Evolutionary conservation across 2,113 vertebrate genomes (phyloP).

Genomic region (Erythrocercus mccallii): DNA sequence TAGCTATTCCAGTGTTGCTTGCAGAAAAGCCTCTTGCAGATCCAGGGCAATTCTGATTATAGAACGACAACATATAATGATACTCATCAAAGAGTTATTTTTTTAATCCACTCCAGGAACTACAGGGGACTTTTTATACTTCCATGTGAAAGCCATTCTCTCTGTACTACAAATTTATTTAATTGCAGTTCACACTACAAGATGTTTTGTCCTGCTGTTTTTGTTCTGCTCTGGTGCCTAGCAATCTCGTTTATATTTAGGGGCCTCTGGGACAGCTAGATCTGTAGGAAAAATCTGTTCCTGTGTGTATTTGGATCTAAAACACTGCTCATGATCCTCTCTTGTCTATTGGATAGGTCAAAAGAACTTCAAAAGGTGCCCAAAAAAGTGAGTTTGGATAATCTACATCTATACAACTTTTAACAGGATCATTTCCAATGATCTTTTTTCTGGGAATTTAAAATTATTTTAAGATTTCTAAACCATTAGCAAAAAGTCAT

Average conservation of each 20-base stretch:
- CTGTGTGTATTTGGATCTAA: neutral
- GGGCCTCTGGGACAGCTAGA: neutral
- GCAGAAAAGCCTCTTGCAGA: neutral
- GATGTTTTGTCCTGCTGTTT: slow-evolving; percentile 1
- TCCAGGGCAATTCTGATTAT: neutral
- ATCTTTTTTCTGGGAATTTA: neutral
- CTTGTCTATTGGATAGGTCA: neutral
- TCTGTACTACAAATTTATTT: neutral
- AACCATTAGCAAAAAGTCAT: neutral
- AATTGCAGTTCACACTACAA: neutral
- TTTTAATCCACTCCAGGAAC: neutral
- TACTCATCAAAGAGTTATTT: neutral
- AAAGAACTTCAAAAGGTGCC: neutral
- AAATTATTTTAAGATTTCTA: neutral
- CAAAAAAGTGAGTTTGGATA: neutral
- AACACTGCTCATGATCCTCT: neutral
- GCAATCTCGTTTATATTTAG: neutral
- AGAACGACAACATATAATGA: neutral
- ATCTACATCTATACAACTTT: neutral
- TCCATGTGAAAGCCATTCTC: neutral
- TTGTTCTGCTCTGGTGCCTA: slow-evolving; percentile 8
- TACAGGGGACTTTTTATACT: neutral
- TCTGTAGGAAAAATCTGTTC: neutral
- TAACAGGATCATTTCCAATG: neutral
- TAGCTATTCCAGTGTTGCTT: neutral